phyloP scores from a whole-genome alignment of 2,888 invertebrate species.

The Notocelia uddmanniana region DNA sequence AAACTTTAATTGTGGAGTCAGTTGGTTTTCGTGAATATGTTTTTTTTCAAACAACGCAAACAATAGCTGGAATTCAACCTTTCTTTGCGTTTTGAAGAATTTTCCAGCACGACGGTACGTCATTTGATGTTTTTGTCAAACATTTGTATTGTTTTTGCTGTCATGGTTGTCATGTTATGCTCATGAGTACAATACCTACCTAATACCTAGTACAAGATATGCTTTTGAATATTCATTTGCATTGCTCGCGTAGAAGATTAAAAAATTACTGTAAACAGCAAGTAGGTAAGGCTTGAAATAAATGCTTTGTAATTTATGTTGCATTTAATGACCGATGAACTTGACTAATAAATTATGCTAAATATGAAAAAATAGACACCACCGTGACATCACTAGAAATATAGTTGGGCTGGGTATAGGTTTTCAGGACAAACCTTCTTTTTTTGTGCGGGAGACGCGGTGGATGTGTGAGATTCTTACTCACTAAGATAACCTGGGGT shows the following conservation, averaged over 20 bases:
- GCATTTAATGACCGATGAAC: not conserved
- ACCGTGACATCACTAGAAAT: not conserved
- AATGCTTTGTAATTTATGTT: not conserved
- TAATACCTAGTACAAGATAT: slow-evolving; percentile 1
- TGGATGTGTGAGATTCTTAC: too few relatives aligned
- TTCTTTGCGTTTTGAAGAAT: not conserved
- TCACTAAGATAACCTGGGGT: too few relatives aligned
- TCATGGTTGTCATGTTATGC: slow-evolving; percentile 1
- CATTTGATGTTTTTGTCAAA: slow-evolving; percentile 8
- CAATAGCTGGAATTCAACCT: not conserved
- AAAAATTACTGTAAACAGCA: not conserved
- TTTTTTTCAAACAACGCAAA: not conserved
- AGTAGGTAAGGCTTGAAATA: not conserved
- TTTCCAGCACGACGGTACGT: not conserved
- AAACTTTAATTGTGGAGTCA: too few relatives aligned
- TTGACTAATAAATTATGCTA: slow-evolving; percentile 4
- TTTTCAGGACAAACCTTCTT: not conserved
- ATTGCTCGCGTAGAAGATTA: slow-evolving; percentile 42
- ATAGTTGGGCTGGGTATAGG: not conserved
- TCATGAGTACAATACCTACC: slow-evolving; percentile 12
- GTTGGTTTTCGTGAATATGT: not conserved
- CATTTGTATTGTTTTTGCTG: not conserved
- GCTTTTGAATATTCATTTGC: slow-evolving; percentile 32
- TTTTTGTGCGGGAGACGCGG: too few relatives aligned
- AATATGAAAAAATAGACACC: not conserved